Percentiles rank a stretch among this genome's conserved stretches.
These are phyloP conservation scores for Phaenicophaeus curvirostris DNA, from an alignment of 2,797 vertebrate species.

Conservation along the genomic window DNA sequence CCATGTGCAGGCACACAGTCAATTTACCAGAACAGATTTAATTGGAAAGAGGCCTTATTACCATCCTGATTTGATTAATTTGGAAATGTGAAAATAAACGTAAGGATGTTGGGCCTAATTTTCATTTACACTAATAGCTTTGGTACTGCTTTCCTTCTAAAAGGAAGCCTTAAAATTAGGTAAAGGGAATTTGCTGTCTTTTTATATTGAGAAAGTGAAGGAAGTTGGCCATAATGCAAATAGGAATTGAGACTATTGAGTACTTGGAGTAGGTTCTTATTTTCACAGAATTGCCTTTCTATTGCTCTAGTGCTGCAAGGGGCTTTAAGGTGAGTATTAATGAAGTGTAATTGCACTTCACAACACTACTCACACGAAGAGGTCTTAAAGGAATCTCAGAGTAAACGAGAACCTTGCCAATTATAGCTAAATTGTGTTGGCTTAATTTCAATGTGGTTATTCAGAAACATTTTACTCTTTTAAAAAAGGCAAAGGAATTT, in stretches of 20 bases:
- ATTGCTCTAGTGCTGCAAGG: not conserved
- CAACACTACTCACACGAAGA: not conserved
- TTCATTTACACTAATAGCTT: constrained; percentile 5
- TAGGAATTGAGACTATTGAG: not conserved
- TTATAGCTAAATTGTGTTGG: not conserved
- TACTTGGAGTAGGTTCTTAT: not conserved
- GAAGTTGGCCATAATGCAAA: not conserved
- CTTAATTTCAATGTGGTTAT: not conserved
- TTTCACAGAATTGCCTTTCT: not conserved
- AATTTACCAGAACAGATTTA: not conserved
- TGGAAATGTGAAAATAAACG: not conserved
- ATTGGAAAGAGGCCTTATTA: not conserved
- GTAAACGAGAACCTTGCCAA: constrained; percentile 1
- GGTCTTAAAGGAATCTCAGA: not conserved
- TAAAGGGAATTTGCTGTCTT: not conserved
- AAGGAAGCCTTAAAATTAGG: not conserved
- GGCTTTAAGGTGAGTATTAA: constrained; percentile 7
- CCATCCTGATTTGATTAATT: not conserved
- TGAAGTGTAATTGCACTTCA: not conserved
- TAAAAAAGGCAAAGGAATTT: not conserved
- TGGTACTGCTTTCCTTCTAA: not conserved
- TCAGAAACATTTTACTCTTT: constrained; percentile 8
- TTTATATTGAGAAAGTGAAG: not conserved
- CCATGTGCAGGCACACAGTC: not conserved
- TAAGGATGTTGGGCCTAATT: not conserved